Evolutionary conservation across 2,888 invertebrate species (phyloP).

Genomic region (Scaptomyza tumidula): DNA sequence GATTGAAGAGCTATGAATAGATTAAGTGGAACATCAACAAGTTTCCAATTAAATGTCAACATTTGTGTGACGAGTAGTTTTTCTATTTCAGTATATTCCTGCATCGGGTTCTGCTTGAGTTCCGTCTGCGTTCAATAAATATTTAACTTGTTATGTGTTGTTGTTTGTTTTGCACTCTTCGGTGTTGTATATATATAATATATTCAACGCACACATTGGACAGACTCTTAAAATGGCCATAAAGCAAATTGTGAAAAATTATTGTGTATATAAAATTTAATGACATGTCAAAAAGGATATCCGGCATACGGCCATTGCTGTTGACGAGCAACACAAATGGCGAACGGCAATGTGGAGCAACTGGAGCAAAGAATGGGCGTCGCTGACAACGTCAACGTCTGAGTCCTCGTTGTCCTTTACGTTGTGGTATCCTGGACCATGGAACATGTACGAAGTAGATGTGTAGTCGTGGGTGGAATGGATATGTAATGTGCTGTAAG

Average conservation of each 20-base stretch:
- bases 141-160: slow-evolving; percentile 42
- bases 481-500: slow-evolving; percentile 72
- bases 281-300: slow-evolving; percentile 82
- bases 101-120: background rate
- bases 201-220: slow-evolving; percentile 63
- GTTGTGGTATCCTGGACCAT: slow-evolving; percentile 45
- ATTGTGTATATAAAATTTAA: slow-evolving; percentile 80
- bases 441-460: background rate
- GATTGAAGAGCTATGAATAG: background rate
- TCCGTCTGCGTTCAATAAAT: slow-evolving; percentile 43
- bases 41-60: slow-evolving; percentile 1
- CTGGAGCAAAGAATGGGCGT: slow-evolving; percentile 39
- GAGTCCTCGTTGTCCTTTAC: slow-evolving; percentile 18
- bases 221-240: slow-evolving; percentile 76
- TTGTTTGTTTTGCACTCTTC: slow-evolving; percentile 40
- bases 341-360: slow-evolving; percentile 24
- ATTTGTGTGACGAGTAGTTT: background rate
- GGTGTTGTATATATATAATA: slow-evolving; percentile 31
- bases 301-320: slow-evolving; percentile 69
- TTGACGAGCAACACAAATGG: slow-evolving; percentile 65
- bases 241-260: slow-evolving; percentile 80
- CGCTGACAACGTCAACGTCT: slow-evolving; percentile 32
- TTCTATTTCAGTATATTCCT: background rate
- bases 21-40: background rate
- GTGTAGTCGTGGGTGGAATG: slow-evolving; percentile 34